phyloP scores from a whole-genome alignment of 2,113 vertebrate genomes.

The Gambusia holbrooki region DNA sequence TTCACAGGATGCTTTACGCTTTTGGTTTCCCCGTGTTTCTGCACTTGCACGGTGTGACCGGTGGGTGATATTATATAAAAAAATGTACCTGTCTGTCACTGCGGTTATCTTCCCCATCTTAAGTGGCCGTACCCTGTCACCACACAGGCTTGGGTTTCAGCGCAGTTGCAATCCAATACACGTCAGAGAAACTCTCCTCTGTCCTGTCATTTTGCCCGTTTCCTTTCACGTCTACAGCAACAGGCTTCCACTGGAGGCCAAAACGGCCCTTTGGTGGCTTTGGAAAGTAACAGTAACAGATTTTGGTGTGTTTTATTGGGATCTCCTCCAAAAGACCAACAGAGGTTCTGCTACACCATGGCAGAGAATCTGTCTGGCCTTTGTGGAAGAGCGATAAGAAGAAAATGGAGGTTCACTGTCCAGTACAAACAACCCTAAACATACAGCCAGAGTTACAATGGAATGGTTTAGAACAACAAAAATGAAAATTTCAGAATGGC shows the following conservation, averaged over 20 bases:
- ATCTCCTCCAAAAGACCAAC: neutral
- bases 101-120: conserved; percentile 79
- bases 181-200: conserved; percentile 72
- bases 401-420: too few relatives aligned
- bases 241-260: conserved; percentile 65
- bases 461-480: neutral
- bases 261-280: conserved; percentile 51
- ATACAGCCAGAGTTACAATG: neutral
- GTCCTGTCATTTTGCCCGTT: conserved; percentile 75
- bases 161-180: conserved; percentile 80
- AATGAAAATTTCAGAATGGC: neutral
- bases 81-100: conserved; percentile 76
- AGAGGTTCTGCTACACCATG: neutral
- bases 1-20: conserved; percentile 13
- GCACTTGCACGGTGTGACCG: conserved; percentile 40
- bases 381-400: too few relatives aligned
- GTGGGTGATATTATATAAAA: conserved; percentile 78
- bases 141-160: conserved; percentile 78
- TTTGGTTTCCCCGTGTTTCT: conserved; percentile 1
- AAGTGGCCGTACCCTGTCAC: conserved; percentile 83
- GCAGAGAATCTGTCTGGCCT: too few relatives aligned
- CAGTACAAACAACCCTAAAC: neutral
- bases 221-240: conserved; percentile 71
- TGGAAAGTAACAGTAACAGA: neutral
- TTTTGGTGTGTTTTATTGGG: too few relatives aligned